These are phyloP conservation scores for Muscidifurax raptorellus DNA, from an alignment of 1,140 invertebrate genomes.

Conservation along the genomic window DNA sequence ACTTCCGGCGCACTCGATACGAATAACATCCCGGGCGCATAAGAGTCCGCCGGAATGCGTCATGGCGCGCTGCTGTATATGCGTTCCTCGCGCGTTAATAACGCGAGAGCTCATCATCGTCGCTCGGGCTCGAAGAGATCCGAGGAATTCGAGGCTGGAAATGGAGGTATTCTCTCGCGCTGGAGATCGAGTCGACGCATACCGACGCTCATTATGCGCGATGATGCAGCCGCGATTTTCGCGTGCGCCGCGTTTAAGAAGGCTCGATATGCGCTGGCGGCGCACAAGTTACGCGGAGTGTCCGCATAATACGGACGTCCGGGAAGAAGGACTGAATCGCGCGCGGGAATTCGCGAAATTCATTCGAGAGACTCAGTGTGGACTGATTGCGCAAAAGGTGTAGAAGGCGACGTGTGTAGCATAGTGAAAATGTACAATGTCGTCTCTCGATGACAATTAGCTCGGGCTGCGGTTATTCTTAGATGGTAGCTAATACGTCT, in stretches of 20 bases:
- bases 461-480: neutral
- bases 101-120: neutral
- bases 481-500: neutral
- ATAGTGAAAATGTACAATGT: neutral
- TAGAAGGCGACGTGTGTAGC: too few species aligned
- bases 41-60: slow-evolving; percentile 10
- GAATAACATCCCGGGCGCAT: neutral
- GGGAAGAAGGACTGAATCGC: neutral
- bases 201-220: neutral
- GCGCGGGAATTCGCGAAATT: neutral
- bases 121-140: neutral
- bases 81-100: slow-evolving; percentile 3
- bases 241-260: neutral
- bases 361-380: too few species aligned
- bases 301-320: neutral
- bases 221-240: slow-evolving; percentile 10
- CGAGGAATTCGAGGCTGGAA: neutral
- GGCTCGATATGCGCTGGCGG: neutral
- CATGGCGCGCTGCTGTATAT: neutral
- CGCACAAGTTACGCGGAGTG: neutral
- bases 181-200: slow-evolving; percentile 6
- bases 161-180: slow-evolving; percentile 1
- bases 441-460: neutral
- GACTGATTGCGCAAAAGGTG: too few species aligned
- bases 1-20: neutral